Percentiles rank a stretch among this genome's conserved stretches.
Evolutionary conservation across 2,888 invertebrate species (phyloP).

Genomic region (Danaus chrysippus): DNA sequence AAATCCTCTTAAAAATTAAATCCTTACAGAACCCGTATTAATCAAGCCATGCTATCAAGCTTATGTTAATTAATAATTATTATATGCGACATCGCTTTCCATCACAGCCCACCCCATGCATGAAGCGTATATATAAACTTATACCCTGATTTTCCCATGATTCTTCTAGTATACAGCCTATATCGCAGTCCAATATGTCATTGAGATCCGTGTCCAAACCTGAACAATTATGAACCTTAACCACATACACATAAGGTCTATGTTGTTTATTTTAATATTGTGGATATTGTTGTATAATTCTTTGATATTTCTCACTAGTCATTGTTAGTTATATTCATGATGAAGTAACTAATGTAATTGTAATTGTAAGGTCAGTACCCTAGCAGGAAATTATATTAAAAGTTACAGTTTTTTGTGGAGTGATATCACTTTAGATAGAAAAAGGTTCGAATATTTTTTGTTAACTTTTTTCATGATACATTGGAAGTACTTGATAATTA

Average conservation of each 20-base stretch:
- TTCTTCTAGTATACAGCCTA: conserved; percentile 78
- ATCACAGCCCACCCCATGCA: conserved; percentile 61
- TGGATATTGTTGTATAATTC: too few species aligned
- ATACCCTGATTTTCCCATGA: conserved; percentile 76
- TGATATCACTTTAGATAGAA: background rate
- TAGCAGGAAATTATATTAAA: background rate
- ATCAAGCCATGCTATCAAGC: conserved; percentile 2
- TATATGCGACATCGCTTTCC: conserved; percentile 6
- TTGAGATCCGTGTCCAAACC: conserved; percentile 73
- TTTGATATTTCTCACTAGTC: too few species aligned
- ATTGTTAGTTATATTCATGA: too few species aligned
- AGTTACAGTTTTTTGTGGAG: conserved; percentile 6
- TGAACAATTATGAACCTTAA: conserved; percentile 58
- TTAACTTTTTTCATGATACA: too few species aligned
- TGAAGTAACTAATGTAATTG: too few species aligned
- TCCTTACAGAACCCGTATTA: background rate
- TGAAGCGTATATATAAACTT: conserved; percentile 44
- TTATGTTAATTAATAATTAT: background rate
- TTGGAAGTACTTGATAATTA: too few species aligned
- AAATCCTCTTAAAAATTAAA: background rate
- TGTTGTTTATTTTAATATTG: too few species aligned
- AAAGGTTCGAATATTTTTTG: too few species aligned
- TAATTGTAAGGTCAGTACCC: too few species aligned
- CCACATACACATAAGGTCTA: conserved; percentile 26
- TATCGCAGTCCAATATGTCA: conserved; percentile 72